phyloP scores from a whole-genome alignment of 2,888 invertebrate genomes.

The Xestia rhomboidea region DNA sequence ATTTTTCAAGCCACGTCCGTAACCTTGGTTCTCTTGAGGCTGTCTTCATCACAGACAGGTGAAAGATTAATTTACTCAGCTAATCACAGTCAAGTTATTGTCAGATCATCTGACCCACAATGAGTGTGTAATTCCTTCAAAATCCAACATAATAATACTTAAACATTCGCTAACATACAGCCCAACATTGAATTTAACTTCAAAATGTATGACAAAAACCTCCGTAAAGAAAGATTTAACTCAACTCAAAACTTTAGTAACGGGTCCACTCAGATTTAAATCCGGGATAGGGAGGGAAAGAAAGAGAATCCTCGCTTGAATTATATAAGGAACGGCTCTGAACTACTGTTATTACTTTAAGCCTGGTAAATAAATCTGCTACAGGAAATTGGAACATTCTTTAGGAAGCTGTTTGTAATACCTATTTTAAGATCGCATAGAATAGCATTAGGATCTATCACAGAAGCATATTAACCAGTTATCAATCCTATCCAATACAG shows the following conservation, averaged over 20 bases:
- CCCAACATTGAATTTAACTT: slow-evolving; percentile 18
- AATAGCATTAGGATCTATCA: too few species aligned
- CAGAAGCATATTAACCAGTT: too few species aligned
- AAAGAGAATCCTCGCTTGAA: slow-evolving; percentile 14
- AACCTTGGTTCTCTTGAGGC: too few species aligned
- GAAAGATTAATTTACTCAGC: neutral
- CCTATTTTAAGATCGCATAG: neutral
- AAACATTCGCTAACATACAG: slow-evolving; percentile 24
- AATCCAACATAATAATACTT: neutral
- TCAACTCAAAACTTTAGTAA: slow-evolving; percentile 44
- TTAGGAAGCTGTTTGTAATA: neutral
- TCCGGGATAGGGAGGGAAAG: slow-evolving; percentile 6
- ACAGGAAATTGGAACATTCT: neutral
- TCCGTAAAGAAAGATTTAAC: slow-evolving; percentile 38
- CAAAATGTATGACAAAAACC: slow-evolving; percentile 49
- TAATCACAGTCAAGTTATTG: neutral
- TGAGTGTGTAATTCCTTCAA: neutral
- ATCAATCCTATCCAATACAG: too few species aligned
- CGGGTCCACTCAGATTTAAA: slow-evolving; percentile 38
- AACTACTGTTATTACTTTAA: slow-evolving; percentile 14
- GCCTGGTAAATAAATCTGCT: slow-evolving; percentile 8
- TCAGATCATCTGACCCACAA: neutral
- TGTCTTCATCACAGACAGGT: neutral
- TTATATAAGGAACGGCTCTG: slow-evolving; percentile 15
- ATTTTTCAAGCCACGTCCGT: too few species aligned